Evolutionary conservation across 2,797 vertebrate species (phyloP), one percentile per base, ranked within the genome.

Genomic region (Lepidocolaptes lacrymiger): DNA sequence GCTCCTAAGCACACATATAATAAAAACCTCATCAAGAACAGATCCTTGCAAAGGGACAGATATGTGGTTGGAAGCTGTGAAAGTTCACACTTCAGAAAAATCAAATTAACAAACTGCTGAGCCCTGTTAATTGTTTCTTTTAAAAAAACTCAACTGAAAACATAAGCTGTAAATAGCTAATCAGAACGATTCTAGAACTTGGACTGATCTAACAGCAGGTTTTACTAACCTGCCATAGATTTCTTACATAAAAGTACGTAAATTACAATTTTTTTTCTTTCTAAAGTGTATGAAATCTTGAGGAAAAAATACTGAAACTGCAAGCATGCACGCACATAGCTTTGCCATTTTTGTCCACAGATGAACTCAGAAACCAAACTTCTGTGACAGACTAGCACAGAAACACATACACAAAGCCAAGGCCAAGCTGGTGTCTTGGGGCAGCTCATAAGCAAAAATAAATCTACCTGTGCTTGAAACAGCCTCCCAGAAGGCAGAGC

Each of bases 51-150:
- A 67, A 81, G 28, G 77, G 79, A 55, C 69, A 95, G 54, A 94
- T 79, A 83, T 23, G 69, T 41, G 49, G 41, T 48, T 68, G 52
- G 88, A 85, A 95, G 76, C 78, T 66, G 54, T 93, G 88, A 87
- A 96, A 93, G 86, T 79, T 82, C 73, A 83, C 93, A 89, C 85
- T 83, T 91, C 67, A 46, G 43, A 86, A 86, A 91, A 90, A 91
- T 67, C 92, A 59, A 56, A 76, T 88, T 77, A 94, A 88, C 67
- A 81, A 97, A 90, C 61, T 87, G 78, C 73, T 84, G 85, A 94
- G 90, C 85, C 80, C 83, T 92, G 93, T 71, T 96, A 94, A 93
- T 93, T 90, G 87, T 95, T 92, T 90, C 74, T 89, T 89, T 24
- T 69, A 75, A 68, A 11, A 48, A 81, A 84, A 14, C 1, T 30